A percentile compares a stretch with the other conserved stretches of the same genome.
Conservation (phyloP, 1,140 invertebrate species). For the Drosophila novamexicana region DNA sequence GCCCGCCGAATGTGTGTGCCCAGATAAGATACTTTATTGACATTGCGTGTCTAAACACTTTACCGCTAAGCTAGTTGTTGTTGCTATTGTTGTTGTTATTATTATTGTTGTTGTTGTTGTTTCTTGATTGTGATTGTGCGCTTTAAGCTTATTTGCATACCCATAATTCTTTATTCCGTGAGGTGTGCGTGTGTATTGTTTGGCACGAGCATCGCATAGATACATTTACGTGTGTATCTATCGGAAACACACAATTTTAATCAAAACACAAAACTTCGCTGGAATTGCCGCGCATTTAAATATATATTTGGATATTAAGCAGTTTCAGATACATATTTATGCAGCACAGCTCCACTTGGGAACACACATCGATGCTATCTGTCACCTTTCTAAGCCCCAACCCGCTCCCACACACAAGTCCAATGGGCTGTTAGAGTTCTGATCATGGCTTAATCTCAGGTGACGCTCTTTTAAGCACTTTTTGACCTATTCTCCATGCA, state of each 20-base stretch:
- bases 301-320: constrained; percentile 14
- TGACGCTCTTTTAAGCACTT: neutral
- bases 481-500: neutral
- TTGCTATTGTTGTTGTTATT: neutral
- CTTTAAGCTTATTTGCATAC: constrained; percentile 80
- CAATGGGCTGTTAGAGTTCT: neutral
- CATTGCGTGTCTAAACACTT: constrained; percentile 82
- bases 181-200: constrained; percentile 51
- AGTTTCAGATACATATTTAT: neutral
- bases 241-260: constrained; percentile 36
- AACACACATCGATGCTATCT: too few relatives aligned
- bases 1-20: constrained; percentile 53
- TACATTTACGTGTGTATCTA: constrained; percentile 19
- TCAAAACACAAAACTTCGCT: constrained; percentile 33
- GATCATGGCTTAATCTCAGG: neutral
- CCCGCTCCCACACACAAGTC: neutral
- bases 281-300: constrained; percentile 19
- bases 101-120: constrained; percentile 49
- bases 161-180: constrained; percentile 73
- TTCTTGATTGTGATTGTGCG: constrained; percentile 78
- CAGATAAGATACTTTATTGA: constrained; percentile 82
- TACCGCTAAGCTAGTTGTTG: constrained; percentile 69
- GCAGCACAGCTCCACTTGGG: neutral
- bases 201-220: constrained; percentile 46
- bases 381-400: too few relatives aligned